Base-by-base conservation (phyloP, 2,888 invertebrate species). In the Pheosia tremula region DNA sequence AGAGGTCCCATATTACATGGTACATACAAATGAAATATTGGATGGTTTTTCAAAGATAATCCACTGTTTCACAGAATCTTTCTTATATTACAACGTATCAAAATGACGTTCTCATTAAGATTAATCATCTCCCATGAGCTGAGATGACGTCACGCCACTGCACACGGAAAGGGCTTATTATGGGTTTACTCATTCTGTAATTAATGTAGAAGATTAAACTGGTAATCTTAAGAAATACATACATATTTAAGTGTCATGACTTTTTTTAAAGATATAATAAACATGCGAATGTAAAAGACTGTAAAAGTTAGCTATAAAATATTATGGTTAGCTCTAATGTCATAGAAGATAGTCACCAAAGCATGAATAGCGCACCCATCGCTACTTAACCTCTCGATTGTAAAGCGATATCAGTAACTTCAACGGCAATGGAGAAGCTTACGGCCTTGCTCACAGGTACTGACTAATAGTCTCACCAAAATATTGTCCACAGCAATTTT, bases 391-490 rank as follows among this genome's bases (percentile, higher is more conserved):
- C 24, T 24, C 24, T 24, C 24, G 24, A 24, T 24, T 24, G 2
- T 24, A 24, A 24, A 24, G 24, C 24, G 4, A 4, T n/a, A 47
- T 4, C n/a, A 47, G 47, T n/a, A 47, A 47, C 11, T 24, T 50
- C 13, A 50, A 5, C 50, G 24, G 3, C 8, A 53, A 37, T 37
- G 37, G 37, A 53, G 53, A 4, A 24, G 24, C 24, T 50, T 50
- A 4, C 4, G 5, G 37, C 37, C 9, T 53, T 5, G n/a, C 13
- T 55, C 55, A 37, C 37, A 11, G 78, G 90, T 89, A 80, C 83
- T 81, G 89, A 87, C 88, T 88, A 81, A 87, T 89, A 85, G 80
- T 77, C 77, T 75, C 75, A 68, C 62, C 75, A 64, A 81, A 86
- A 88, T 87, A 86, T 85, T 85, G 82, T 81, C 24, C 24, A 24